Evolutionary conservation across 2,888 invertebrate genomes (phyloP).

Genomic region (Athetis lepigone): DNA sequence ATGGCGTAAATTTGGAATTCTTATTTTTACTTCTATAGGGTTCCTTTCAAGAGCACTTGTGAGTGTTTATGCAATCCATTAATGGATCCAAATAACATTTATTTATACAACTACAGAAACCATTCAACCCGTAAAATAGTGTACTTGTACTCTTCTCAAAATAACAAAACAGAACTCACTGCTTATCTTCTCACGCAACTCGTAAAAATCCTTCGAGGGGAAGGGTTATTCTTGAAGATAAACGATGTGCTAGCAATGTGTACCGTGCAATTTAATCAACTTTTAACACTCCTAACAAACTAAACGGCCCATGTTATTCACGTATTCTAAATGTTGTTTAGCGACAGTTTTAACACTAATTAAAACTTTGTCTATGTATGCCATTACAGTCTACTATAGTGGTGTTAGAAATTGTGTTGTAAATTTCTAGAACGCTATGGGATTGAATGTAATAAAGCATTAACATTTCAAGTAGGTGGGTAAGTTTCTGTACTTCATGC

Average conservation of each 20-base stretch:
- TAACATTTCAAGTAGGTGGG: not conserved
- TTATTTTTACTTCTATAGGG: too few species aligned
- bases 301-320: constrained; percentile 6
- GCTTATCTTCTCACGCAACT: constrained; percentile 48
- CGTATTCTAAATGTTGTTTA: constrained; percentile 29
- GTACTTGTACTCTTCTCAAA: constrained; percentile 3
- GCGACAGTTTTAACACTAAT: constrained; percentile 34
- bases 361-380: constrained; percentile 41
- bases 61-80: too few species aligned
- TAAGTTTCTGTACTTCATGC: too few species aligned
- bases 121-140: not conserved
- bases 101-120: too few species aligned
- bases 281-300: constrained; percentile 31
- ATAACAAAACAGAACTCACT: constrained; percentile 13
- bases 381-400: constrained; percentile 12
- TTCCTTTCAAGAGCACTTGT: too few species aligned
- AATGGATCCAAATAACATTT: too few species aligned
- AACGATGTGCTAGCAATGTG: constrained; percentile 35
- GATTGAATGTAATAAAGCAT: constrained; percentile 13
- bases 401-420: constrained; percentile 23
- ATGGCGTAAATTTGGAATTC: too few species aligned
- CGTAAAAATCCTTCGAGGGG: constrained; percentile 35
- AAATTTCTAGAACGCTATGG: constrained; percentile 11
- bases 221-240: constrained; percentile 44
- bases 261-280: constrained; percentile 39